These are phyloP conservation scores for Mus spretus DNA, from an alignment of 2,797 vertebrate genomes.

Conservation along the genomic window DNA sequence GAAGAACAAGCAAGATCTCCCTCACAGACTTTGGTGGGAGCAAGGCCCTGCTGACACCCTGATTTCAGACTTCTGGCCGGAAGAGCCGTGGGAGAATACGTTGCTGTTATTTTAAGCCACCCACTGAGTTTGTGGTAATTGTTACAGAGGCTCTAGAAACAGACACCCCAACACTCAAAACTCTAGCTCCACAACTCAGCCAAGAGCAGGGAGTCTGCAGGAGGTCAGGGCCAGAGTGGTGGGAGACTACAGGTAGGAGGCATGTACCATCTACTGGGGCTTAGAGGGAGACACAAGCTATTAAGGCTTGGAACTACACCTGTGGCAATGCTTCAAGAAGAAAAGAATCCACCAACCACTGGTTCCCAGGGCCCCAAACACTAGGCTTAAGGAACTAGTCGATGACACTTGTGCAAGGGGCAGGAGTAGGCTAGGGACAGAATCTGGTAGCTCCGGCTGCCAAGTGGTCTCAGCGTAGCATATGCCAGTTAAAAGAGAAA, in stretches of 20 bases:
- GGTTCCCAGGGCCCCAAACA: background rate
- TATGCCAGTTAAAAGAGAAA: background rate
- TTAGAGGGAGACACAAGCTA: background rate
- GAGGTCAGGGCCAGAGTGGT: rapidly evolving
- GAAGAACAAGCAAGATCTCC: background rate
- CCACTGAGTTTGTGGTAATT: background rate
- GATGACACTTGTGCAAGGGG: background rate
- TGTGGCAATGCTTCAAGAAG: background rate
- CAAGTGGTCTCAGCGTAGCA: background rate
- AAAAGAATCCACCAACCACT: background rate
- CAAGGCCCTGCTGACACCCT: background rate
- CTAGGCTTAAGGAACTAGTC: background rate
- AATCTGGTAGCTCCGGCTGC: background rate
- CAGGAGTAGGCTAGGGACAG: background rate
- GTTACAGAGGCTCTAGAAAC: background rate
- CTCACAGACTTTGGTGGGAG: background rate
- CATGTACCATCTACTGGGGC: background rate
- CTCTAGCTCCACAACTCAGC: background rate
- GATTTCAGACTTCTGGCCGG: background rate
- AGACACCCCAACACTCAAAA: background rate
- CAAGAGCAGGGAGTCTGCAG: background rate
- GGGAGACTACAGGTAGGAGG: background rate
- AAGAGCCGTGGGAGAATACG: background rate
- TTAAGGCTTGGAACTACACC: background rate
- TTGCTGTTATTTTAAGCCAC: constrained; percentile 30